Conservation (phyloP, 1,140 invertebrate genomes). For the Drosophila subobscura region DNA sequence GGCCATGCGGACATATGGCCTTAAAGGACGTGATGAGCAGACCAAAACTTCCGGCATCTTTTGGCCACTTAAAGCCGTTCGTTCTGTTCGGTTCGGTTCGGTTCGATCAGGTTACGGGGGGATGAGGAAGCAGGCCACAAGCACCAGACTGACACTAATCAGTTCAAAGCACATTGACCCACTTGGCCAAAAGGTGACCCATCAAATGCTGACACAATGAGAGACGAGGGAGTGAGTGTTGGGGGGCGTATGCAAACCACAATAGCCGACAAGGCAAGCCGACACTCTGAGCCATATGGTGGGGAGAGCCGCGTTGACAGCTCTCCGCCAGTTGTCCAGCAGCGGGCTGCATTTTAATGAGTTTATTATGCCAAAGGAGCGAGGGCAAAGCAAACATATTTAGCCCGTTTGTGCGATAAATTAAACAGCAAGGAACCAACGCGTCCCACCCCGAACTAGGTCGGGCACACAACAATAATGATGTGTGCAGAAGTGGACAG, state of each 20-base stretch:
- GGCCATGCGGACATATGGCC: conserved; percentile 56
- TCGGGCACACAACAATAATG: conserved; percentile 64
- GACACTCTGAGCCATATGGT: conserved; percentile 48
- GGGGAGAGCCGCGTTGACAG: conserved; percentile 55
- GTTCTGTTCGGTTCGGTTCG: no score
- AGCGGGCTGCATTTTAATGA: conserved; percentile 73
- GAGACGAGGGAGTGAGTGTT: conserved; percentile 45
- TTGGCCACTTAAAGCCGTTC: conserved; percentile 25
- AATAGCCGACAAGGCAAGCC: conserved; percentile 53
- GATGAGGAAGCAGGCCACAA: conserved; percentile 15
- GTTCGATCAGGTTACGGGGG: conserved; percentile 32
- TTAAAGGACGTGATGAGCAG: conserved; percentile 55
- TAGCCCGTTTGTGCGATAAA: conserved; percentile 63
- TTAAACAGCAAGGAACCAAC: conserved; percentile 61
- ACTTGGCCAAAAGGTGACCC: conserved; percentile 42
- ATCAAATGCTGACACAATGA: conserved; percentile 53
- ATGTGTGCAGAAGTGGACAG: conserved; percentile 73
- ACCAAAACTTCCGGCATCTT: conserved; percentile 25
- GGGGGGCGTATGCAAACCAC: conserved; percentile 62
- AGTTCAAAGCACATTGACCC: conserved; percentile 77
- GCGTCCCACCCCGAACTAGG: conserved; percentile 27
- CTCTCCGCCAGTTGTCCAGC: conserved; percentile 20
- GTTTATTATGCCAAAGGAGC: conserved; percentile 66
- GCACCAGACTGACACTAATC: conserved; percentile 61
- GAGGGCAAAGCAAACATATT: conserved; percentile 61